These are phyloP conservation scores for Pelochelys cantorii DNA, from an alignment of 2,797 vertebrate genomes.

Conservation along the genomic window DNA sequence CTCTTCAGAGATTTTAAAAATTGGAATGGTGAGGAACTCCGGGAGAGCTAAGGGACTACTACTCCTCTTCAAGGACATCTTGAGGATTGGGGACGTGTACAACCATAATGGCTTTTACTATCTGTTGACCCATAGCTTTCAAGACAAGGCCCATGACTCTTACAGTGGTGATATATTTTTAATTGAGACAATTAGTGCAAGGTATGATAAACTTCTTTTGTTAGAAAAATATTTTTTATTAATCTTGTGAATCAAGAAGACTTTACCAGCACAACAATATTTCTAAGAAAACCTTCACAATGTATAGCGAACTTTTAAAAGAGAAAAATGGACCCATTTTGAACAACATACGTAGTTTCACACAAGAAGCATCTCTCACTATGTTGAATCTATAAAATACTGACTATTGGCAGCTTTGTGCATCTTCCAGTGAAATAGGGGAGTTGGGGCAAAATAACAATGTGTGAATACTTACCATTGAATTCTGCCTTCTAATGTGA, in stretches of 20 bases:
- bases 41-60: not conserved
- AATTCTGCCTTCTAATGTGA: not conserved
- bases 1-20: not conserved
- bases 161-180: not conserved
- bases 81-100: not conserved
- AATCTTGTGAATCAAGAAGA: not conserved
- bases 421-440: not conserved
- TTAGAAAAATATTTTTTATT: not conserved
- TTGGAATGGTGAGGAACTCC: not conserved
- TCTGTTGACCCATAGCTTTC: rapidly evolving
- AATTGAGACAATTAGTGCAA: not conserved
- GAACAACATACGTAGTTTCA: not conserved
- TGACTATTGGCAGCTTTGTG: not conserved
- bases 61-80: not conserved
- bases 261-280: not conserved
- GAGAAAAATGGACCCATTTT: not conserved
- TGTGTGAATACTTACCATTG: not conserved
- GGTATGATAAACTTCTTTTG: not conserved
- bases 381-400: not conserved
- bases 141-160: not conserved
- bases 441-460: not conserved
- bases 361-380: not conserved
- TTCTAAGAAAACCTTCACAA: not conserved
- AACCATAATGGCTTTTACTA: not conserved
- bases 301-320: not conserved